Base-by-base conservation (phyloP, 2,888 invertebrate genomes). In the Clanis bilineata region DNA sequence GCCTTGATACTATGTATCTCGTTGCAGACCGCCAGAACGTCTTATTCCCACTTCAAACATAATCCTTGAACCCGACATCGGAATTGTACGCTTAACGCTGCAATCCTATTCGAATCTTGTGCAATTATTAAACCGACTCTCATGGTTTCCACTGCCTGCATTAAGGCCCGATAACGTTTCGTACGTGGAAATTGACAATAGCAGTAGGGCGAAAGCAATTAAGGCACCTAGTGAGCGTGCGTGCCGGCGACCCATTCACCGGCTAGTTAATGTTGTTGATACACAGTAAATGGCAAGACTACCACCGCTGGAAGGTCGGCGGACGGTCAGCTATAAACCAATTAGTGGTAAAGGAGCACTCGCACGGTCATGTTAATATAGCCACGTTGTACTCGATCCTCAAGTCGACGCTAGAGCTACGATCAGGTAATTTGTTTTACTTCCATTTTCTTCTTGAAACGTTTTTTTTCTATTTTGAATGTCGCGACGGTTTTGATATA, bases 191-290 rank as follows among this genome's bases (percentile, higher is more conserved):
- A 32, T 32, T 32, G 51, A 51, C 32, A 51, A 32, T 51, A 32
- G 9, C 25, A 6, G 25, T 32, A 44, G 36, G 15, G 47, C 32
- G 51, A 43, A 58, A 51, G 43, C 51, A 60, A 64, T 59, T 60
- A 60, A 54, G 54, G 54, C 58, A 58, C 54, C 41, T 38, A 39
- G 23, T 54, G 44, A 56, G 55, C 32, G 32, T 72, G 73, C 75
- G 73, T 73, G 72, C 61, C 60, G 32, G 41, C 39, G 32, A 60
- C 58, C 64, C 67, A 71, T 74, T 68, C 68, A 67, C 71, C 70
- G 67, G 67, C 62, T 61, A 58, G 41, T 38, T 59, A 57, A 63
- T 64, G 58, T 57, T 63, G 60, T 63, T 61, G 59, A 55, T 44
- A 61, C 39, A 55, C 60, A 44, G 32, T 62, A 59, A 66, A 65